Evolutionary conservation across 2,888 invertebrate genomes (phyloP), one percentile per base, ranked within the genome.

Genomic region (Ischnus inquisitorius): DNA sequence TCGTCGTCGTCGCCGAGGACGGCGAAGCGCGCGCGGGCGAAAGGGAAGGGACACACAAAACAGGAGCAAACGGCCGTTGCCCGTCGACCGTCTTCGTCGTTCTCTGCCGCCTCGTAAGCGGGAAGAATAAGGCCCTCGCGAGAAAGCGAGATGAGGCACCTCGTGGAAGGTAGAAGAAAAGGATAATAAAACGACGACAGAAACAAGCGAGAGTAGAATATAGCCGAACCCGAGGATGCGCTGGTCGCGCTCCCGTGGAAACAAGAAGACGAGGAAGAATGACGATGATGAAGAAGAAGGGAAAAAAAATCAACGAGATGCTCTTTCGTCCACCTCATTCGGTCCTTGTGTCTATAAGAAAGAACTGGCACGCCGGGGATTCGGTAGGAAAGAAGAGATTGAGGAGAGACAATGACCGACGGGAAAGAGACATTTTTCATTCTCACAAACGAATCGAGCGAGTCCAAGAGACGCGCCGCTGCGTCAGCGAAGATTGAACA

Each of bases 61-160:
- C 72, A 62, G 72, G 60, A 62, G 46, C 72, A 28, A 60, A 19
- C 12, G 25, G 28, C 16, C 74, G 62, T n/a, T 46, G 46, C 46
- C 28, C 43, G 28, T 60, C 46, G n/a, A 41, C 12, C 25, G 10
- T 28, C 43, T 22, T 57, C 46, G 71, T 25, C 25, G 39, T 54
- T n/a, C 46, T 34, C 34, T 34, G 8, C 34, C 54, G 54, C 5
- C 19, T 54, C 54, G 16, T 16, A 25, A 51, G 22, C 43, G 68
- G 34, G 28, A 28, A 68, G 28, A 51, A 34, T 46, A 28, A 68
- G 28, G 41, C 19, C 10, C 22, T 54, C 54, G 10, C 54, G 54
- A 22, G 8, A 19, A 5, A 71, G 41, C 22, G 22, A 60, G 41
- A n/a, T 2, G 25, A 57, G 22, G 25, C 3, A 16, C 6, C 4